A percentile compares a stretch with the other conserved stretches of the same genome.
Evolutionary conservation across 2,888 invertebrate genomes (phyloP).

Genomic region (Dasysyrphus tricinctus): DNA sequence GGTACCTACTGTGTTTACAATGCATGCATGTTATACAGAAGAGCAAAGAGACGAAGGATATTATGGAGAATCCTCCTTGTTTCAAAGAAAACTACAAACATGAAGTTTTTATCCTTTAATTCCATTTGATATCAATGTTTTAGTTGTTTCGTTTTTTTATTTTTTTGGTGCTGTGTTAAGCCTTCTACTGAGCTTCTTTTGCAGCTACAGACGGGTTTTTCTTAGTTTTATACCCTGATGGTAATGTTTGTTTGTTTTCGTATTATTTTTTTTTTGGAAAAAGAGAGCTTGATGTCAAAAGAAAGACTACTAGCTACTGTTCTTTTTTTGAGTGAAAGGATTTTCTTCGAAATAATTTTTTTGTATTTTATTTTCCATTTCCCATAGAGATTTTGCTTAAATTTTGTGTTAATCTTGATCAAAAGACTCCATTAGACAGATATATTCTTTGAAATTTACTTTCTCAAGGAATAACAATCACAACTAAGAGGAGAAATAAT

Average conservation of each 20-base stretch:
- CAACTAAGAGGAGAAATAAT: not conserved
- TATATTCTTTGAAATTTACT: not conserved
- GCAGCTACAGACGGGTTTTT: not conserved
- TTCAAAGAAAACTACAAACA: slow-evolving; percentile 64
- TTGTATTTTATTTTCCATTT: not conserved
- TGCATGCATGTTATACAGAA: not conserved
- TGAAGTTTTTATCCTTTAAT: slow-evolving; percentile 73
- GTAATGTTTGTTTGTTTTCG: slow-evolving; percentile 8
- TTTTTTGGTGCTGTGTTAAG: slow-evolving; percentile 41
- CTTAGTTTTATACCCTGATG: slow-evolving; percentile 26
- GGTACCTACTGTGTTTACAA: not conserved
- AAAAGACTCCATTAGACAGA: not conserved
- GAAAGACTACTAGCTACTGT: not conserved
- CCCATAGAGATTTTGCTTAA: not conserved
- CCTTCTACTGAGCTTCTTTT: slow-evolving; percentile 21
- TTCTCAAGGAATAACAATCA: not conserved
- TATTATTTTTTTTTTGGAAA: slow-evolving; percentile 18
- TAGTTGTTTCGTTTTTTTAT: not conserved
- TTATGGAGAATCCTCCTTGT: slow-evolving; percentile 19
- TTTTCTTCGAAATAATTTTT: not conserved
- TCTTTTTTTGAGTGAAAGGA: slow-evolving; percentile 17
- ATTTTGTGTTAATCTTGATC: slow-evolving; percentile 12
- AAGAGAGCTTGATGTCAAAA: slow-evolving; percentile 2
- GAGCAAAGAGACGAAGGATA: not conserved
- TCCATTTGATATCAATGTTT: slow-evolving; percentile 70